Evolutionary conservation across 2,888 invertebrate species (phyloP), one percentile per base, ranked within the genome.

Genomic region (Stratiomys singularior): DNA sequence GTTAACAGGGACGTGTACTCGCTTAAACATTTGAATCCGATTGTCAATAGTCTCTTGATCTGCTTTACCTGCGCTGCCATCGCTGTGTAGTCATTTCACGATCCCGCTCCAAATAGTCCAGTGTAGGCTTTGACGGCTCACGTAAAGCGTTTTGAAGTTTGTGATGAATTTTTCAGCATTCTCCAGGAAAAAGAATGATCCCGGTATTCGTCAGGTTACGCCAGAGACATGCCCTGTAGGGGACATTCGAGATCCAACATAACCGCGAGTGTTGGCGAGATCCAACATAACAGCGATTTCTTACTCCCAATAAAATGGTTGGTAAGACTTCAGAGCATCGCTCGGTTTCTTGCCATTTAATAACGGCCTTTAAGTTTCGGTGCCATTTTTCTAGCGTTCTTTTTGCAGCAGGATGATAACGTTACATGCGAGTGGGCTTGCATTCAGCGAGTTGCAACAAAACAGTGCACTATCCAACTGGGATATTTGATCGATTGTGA

Each of bases 381-480:
- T 78, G 78, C 47, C 52, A 76, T 15, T 76, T n/a, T 30, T 78
- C 78, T 21, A 76, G 28, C 64, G 64, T 72, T 2, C 72, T 71
- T 37, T 78, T 78, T 28, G 78, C 47, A 18, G 46, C 47, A 2
- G 78, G 69, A 52, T 76, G 78, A 52, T 72, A 78, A 9, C 63
- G 60, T n/a, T 69, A 76, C 0, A 76, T 71, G 18, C 72, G 18
- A 11, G 60, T 47, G 13, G 28, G 58, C 15, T 76, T 15, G n/a
- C 44, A 56, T 1, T 76, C 71, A 3, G 76, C 44, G 37, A 37
- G 3, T 37, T 37, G 37, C 37, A 37, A 37, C 9, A 37, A 37
- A 78, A 76, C 25, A 76, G 27, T 0, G 30, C 37, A 1, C 60
- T 46, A 1, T 78, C 67, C 13, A 78, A 78, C 60, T 78, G 78